Evolutionary conservation across 2,797 vertebrate species (phyloP), one percentile per base, ranked within the genome.

Genomic region (Sparidentex hasta): DNA sequence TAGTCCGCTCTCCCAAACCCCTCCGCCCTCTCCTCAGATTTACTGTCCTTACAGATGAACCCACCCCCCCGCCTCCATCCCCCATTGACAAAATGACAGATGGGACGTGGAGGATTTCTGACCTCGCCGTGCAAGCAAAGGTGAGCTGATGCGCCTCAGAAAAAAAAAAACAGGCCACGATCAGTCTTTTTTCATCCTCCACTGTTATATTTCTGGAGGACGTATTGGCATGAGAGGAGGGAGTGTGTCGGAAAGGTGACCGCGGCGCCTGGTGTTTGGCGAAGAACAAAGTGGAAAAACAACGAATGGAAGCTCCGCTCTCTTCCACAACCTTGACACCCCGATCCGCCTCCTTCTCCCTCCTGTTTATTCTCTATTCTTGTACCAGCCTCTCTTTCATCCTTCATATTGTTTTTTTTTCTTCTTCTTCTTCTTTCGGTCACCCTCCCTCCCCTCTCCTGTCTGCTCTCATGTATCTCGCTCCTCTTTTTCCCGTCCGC

Each of bases 81-180:
- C 82, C 82, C 56, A 78, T 88, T 90, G 92, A 87, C 88, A 90
- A 87, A 74, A 82, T 91, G 91, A 93, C 92, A 91, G 93, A 93
- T 94, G 93, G 85, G 84, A 81, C 61, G 47, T 44, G 55, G 81
- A 80, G 65, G 72, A 55, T 88, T 83, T 75, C 27, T 86, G 85
- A 92, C 88, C 85, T 89, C 82, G 76, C 68, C 83, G 64, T 71
- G 79, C 67, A 25, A 76, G 74, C 71, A 73, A 74, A 85, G 80
- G 59, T 25, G 50, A 76, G 57, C 71, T 68, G 59, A 41, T 76
- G 14, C 11, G 67, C 57, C 83, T 80, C 78, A 50, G 76, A 56
- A 46, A 82, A 91, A 83, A 56, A 46, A 82, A 83, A 83, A 48
- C 73, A 80, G 83, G 80, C 80, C 85, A 74, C 81, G 79, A 81